Evolutionary conservation across 2,888 invertebrate genomes (phyloP).

Genomic region (Dryocosmus kuriphilus): DNA sequence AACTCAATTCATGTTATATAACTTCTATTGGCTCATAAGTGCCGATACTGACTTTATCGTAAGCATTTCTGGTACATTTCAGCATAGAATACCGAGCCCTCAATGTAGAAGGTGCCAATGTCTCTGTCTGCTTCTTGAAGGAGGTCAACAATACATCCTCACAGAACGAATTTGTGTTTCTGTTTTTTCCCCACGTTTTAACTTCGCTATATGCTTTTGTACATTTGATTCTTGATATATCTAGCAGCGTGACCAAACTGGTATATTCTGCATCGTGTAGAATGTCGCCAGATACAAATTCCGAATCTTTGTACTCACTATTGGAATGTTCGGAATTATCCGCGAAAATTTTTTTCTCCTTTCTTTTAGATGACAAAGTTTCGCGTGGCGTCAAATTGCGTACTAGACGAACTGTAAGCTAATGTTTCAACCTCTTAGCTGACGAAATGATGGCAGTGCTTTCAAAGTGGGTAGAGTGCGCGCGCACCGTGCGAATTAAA

Average conservation of each 20-base stretch:
- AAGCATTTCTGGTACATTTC: background rate
- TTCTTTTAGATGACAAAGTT: too few relatives aligned
- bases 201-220: conserved; percentile 13
- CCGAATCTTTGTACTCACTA: background rate
- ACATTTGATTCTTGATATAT: conserved; percentile 20
- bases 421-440: too few relatives aligned
- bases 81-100: background rate
- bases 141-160: background rate
- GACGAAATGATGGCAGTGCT: too few relatives aligned
- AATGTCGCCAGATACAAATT: conserved; percentile 18
- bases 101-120: background rate
- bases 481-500: too few relatives aligned
- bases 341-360: too few relatives aligned
- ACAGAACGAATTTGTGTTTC: conserved; percentile 28
- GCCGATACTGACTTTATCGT: background rate
- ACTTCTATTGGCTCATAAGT: background rate
- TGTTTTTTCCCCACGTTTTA: conserved; percentile 4
- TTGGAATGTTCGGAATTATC: too few relatives aligned
- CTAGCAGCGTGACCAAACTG: background rate
- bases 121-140: background rate
- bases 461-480: too few relatives aligned
- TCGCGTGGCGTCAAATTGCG: too few relatives aligned
- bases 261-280: conserved; percentile 6
- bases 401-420: too few relatives aligned
- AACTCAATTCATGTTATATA: background rate